A percentile compares a stretch with the other conserved stretches of the same genome.
These are phyloP conservation scores for Caretta caretta DNA, from an alignment of 2,113 vertebrate species.

Conservation along the genomic window DNA sequence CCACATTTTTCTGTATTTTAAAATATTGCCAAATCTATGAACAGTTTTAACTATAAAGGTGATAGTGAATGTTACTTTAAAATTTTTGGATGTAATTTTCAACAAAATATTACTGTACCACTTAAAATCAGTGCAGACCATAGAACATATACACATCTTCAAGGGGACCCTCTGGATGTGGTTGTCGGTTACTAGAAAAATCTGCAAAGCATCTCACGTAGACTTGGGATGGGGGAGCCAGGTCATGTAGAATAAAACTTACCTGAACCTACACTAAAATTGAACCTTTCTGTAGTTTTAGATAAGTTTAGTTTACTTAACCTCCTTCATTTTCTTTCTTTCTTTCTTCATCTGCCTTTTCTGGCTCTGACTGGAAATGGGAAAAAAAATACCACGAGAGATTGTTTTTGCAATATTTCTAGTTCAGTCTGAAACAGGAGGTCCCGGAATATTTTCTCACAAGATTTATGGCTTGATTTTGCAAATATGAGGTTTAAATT, in stretches of 20 bases:
- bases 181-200: not conserved
- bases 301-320: not conserved
- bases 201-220: not conserved
- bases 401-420: not conserved
- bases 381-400: rapidly evolving
- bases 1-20: not conserved
- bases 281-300: not conserved
- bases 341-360: not conserved
- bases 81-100: not conserved
- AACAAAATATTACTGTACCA: not conserved
- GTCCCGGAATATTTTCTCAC: rapidly evolving
- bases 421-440: not conserved
- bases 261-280: not conserved
- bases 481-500: not conserved
- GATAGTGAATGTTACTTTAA: not conserved
- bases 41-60: not conserved
- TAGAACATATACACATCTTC: not conserved
- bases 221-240: not conserved
- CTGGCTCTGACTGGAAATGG: not conserved
- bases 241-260: not conserved
- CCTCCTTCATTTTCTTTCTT: not conserved
- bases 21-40: not conserved
- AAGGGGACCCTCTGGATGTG: not conserved
- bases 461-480: not conserved
- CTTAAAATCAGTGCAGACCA: not conserved